Evolutionary conservation across 2,797 vertebrate genomes (phyloP), one percentile per base, ranked within the genome.

Genomic region (Phoebastria nigripes): DNA sequence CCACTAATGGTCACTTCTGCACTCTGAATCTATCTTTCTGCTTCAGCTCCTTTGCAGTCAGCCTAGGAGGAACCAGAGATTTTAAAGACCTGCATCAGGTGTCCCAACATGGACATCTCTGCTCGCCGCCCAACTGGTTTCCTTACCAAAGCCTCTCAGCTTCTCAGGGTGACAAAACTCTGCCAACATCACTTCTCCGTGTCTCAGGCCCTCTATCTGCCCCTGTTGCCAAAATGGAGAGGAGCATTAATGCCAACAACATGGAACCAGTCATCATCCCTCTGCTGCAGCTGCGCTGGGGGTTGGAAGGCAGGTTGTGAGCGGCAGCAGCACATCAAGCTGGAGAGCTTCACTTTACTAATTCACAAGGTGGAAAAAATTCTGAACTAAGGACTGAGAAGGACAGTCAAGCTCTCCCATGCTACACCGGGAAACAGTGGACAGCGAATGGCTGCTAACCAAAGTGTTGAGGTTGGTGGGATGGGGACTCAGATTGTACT

Each of bases 61-160:
- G 18, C 35, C 12, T 19, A 52, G 42, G 12, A 56, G 77, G 31
- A 74, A 31, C 7, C 9, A 6, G 22, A 66, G 52, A 20, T 29
- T 24, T 31, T 51, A 31, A 47, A 35, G 52, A 41, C 35, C 63
- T 41, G 46, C 33, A 33, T 2, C 82, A n/a, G 54, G 49, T 41
- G 29, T 56, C 22, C 69, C 76, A 67, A 25, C 8, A 16, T 0
- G 1, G 76, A 18, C 80, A 67, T 13, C 37, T 66, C 63, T 6
- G 3, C 54, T 47, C 13, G 2, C 10, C 9, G 1, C 58, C 33
- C 67, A 21, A 16, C 13, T 6, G n/a, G 39, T 21, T 62, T 94
- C 93, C 92, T 94, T 93, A 93, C 70, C 90, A 58, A 74, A 72
- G 84, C 80, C 51, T 82, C 58, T 35, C 76, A 88, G 89, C 89